Conservation (phyloP, 2,113 vertebrate species). For the Rallus limicola region DNA sequence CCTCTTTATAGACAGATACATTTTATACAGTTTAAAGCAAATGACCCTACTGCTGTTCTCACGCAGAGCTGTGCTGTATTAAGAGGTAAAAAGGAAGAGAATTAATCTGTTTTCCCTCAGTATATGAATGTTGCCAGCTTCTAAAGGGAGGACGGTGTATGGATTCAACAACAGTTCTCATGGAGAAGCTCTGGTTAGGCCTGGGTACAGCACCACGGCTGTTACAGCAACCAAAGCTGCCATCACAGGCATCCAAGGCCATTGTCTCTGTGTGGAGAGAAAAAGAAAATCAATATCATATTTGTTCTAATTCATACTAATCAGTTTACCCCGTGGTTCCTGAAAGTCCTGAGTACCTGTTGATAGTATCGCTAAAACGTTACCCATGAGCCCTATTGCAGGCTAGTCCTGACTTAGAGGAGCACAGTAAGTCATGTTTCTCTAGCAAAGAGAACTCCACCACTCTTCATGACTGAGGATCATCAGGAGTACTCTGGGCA, state of each 20-base stretch:
- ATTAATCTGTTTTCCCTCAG: conserved; percentile 81
- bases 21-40: conserved; percentile 94
- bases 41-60: conserved; percentile 83
- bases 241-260: conserved; percentile 98
- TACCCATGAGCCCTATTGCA: conserved; percentile 10
- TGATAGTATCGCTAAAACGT: background rate
- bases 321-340: conserved; percentile 64
- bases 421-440: background rate
- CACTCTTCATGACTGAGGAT: background rate
- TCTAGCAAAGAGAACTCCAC: background rate
- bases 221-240: conserved; percentile 95
- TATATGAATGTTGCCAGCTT: conserved; percentile 81
- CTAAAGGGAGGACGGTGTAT: conserved; percentile 83
- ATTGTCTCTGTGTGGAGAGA: conserved; percentile 89
- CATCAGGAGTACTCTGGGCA: background rate
- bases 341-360: conserved; percentile 63
- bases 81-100: conserved; percentile 85
- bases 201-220: conserved; percentile 93
- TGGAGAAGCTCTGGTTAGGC: conserved; percentile 92
- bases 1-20: conserved; percentile 95
- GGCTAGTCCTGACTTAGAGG: conserved; percentile 16
- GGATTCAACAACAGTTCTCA: conserved; percentile 83
- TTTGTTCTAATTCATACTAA: conserved; percentile 66
- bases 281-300: conserved; percentile 81
- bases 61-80: conserved; percentile 81